A percentile compares a stretch with the other conserved stretches of the same genome.
Evolutionary conservation across 2,797 vertebrate species (phyloP).

Genomic region (Percopsis omiscomaycus): DNA sequence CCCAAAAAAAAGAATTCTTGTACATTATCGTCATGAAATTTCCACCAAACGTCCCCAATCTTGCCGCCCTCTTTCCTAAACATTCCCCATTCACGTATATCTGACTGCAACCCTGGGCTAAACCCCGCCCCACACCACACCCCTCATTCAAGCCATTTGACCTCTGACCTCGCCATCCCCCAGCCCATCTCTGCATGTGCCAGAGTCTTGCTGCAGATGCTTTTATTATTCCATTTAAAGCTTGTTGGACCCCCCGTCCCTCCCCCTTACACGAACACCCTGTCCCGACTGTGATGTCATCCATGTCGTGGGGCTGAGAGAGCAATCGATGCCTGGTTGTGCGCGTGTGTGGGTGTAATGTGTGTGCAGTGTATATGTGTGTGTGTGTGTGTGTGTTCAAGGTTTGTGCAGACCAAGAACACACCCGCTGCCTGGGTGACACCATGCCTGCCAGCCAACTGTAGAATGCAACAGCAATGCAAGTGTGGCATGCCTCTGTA

Average conservation of each 20-base stretch:
- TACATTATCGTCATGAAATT: constrained; percentile 60
- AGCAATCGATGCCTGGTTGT: constrained; percentile 14
- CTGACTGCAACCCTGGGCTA: constrained; percentile 84
- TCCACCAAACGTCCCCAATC: constrained; percentile 59
- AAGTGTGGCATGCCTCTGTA: constrained; percentile 92
- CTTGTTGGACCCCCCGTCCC: constrained; percentile 69
- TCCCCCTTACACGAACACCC: constrained; percentile 46
- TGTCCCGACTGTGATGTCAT: constrained; percentile 74
- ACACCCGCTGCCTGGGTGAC: constrained; percentile 78
- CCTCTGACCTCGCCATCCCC: constrained; percentile 41
- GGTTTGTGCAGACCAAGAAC: constrained; percentile 43
- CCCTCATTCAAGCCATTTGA: constrained; percentile 41
- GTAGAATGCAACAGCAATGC: constrained; percentile 92
- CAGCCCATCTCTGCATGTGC: constrained; percentile 78
- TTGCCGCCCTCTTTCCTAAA: constrained; percentile 62
- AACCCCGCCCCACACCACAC: constrained; percentile 52
- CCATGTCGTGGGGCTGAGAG: constrained; percentile 64
- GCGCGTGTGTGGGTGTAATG: constrained; percentile 5
- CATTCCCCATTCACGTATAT: constrained; percentile 57
- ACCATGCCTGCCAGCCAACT: constrained; percentile 83
- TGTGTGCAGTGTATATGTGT: neutral
- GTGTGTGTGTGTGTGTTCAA: constrained; percentile 20
- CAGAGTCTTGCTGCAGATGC: constrained; percentile 79
- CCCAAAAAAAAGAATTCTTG: constrained; percentile 45
- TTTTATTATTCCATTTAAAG: constrained; percentile 74